Conservation (phyloP, 2,888 invertebrate genomes). For the Acanthosoma haemorrhoidale region DNA sequence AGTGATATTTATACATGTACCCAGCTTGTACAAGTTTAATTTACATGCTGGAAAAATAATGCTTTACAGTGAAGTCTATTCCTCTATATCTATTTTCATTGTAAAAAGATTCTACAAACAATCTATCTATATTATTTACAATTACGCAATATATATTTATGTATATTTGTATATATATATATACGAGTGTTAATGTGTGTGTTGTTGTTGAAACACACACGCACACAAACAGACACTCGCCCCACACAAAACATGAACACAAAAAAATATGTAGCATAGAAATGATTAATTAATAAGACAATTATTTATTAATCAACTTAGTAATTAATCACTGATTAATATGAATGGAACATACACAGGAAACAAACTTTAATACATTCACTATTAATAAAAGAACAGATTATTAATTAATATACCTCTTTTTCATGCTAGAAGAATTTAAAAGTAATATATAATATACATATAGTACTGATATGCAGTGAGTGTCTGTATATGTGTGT, state of each 20-base stretch:
- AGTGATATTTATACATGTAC: constrained; percentile 26
- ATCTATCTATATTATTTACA: constrained; percentile 26
- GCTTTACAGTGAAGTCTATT: constrained; percentile 25
- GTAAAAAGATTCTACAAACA: constrained; percentile 30
- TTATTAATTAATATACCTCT: too few species aligned
- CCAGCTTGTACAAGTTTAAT: constrained; percentile 18
- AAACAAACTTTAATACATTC: too few species aligned
- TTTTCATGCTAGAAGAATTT: too few species aligned
- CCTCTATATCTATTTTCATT: constrained; percentile 20
- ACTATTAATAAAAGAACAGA: too few species aligned
- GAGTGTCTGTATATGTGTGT: background rate
- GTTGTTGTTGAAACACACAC: background rate
- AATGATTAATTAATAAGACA: too few species aligned
- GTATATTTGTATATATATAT: constrained; percentile 12
- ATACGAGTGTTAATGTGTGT: background rate
- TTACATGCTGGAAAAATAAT: constrained; percentile 29
- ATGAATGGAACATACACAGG: too few species aligned
- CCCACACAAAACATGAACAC: background rate
- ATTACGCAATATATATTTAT: constrained; percentile 8
- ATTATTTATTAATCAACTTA: too few species aligned
- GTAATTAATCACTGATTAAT: too few species aligned
- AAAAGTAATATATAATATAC: too few species aligned
- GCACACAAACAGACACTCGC: background rate
- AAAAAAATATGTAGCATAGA: too few species aligned
- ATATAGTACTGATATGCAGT: too few species aligned